Evolutionary conservation across 1,140 invertebrate species (phyloP), one percentile per base, ranked within the genome.

Genomic region (Apolygus lucorum): DNA sequence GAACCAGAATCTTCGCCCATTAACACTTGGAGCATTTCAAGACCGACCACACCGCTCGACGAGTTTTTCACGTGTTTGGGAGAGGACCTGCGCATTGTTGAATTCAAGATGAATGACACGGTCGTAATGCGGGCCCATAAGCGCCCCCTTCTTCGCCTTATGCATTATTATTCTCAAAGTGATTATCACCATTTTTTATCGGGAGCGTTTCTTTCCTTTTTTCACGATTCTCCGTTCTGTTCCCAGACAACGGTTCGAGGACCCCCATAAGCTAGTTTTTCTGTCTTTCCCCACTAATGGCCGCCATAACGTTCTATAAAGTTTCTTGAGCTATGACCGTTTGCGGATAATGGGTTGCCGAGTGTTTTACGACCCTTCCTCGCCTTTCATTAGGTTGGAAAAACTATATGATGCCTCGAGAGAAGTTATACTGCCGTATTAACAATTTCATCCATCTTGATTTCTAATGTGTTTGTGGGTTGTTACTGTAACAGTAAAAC

Each of bases 91-190:
- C n/a, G n/a, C n/a, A 49, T 49, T 49, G 34, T 49, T 49, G 34
- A 49, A 49, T 49, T 49, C 34, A 49, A 49, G 34, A 49, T 49
- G 34, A 49, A 49, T 49, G 34, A 49, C 34, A 49, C 17, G n/a
- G 8, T 49, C 34, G 34, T 49, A 63, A 63, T 63, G 62, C 26
- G 62, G 62, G 62, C 62, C 62, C 26, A 63, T 63, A 63, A 63
- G 21, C 62, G 17, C 26, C 62, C 26, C 21, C 34, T 8, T 8
- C 34, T 17, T 8, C 34, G 34, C 34, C 62, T 63, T 63, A 25
- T 63, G 26, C 62, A 63, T 63, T 17, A 63, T 63, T 25, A 63
- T 63, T 63, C 21, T 26, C 62, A 8, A 8, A 49, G 34, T 49
- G 34, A 49, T 49, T 49, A 49, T 49, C 34, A 49, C 34, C 8